Base-by-base conservation (phyloP, 2,797 vertebrate species). In the Capromys pilorides region DNA sequence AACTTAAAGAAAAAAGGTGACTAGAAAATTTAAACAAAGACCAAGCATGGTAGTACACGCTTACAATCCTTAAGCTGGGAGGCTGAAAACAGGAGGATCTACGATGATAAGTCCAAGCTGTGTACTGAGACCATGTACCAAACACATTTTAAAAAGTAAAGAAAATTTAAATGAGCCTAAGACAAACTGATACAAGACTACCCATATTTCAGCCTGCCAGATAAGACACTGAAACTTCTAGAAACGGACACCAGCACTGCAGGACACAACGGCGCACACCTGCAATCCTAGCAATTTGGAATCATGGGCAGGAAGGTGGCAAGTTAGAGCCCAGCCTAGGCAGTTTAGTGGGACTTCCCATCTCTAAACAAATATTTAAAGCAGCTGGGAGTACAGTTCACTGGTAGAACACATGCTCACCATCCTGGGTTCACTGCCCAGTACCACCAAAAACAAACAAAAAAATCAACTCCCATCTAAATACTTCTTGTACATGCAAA, bases 1-100 rank as follows among this genome's bases (percentile, higher is more conserved):
- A 96, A 79, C 21, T 11, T 89, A 39, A 39, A 89, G 28, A 92
- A 28, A 81, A 75, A 95, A 95, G 9, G 49, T 78, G 14, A 82
- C 26, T 19, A 67, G 31, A 94, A 92, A 86, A 64, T 75, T 71
- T 49, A 91, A 71, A 39, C 69, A n/a, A 54, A 57, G 54, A 57
- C 16, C 54, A 57, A 14, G 54, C 54, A 19, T 57, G 54, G 54
- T 57, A 14, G 54, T 14, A 18, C 54, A 57, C 5, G 16, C 54
- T 14, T 57, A 3, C 18, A 57, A 57, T 57, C 54, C 54, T 14
- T 16, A 3, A 14, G 4, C 54, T 57, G 54, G 54, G 54, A 57
- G 14, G 54, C 54, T 57, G 16, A 57, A 57, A 57, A 57, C 54
- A 57, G 54, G 16, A 12, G 16, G 14, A 57, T 57, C 54, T 16